Evolutionary conservation across 2,113 vertebrate genomes (phyloP).

Genomic region (Anhinga anhinga): DNA sequence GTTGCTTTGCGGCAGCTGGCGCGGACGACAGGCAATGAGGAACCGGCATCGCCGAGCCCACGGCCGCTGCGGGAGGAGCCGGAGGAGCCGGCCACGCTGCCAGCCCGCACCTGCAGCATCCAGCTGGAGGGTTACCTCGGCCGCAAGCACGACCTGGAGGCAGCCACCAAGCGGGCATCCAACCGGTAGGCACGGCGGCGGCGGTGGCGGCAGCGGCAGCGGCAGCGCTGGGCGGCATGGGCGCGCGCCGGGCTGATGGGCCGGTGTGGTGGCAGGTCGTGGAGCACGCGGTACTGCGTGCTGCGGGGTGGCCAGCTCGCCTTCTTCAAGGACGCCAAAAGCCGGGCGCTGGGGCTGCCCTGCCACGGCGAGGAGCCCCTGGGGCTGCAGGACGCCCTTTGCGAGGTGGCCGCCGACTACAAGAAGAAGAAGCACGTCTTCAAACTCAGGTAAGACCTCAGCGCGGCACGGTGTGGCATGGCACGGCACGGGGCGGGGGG

Average conservation of each 20-base stretch:
- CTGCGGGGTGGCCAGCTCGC: slow-evolving; percentile 85
- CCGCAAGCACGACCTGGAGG: slow-evolving; percentile 91
- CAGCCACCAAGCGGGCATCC: slow-evolving; percentile 87
- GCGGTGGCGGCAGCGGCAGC: accelerated
- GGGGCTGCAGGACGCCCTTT: slow-evolving; percentile 79
- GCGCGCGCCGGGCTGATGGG: slow-evolving; percentile 10
- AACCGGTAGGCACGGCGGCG: slow-evolving; percentile 78
- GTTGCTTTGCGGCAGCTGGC: slow-evolving; percentile 14
- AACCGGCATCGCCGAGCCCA: neutral
- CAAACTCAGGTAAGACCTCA: slow-evolving; percentile 83
- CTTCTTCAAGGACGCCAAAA: slow-evolving; percentile 92
- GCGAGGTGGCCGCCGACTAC: slow-evolving; percentile 87
- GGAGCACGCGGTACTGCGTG: slow-evolving; percentile 93
- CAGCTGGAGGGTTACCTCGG: slow-evolving; percentile 87
- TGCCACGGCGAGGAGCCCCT: slow-evolving; percentile 91
- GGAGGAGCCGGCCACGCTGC: slow-evolving; percentile 72
- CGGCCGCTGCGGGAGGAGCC: slow-evolving; percentile 44
- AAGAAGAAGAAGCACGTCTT: slow-evolving; percentile 97
- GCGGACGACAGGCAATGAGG: neutral
- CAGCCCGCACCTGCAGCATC: slow-evolving; percentile 61
- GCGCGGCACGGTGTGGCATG: accelerated
- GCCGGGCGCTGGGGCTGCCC: slow-evolving; percentile 80
- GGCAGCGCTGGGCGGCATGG: slow-evolving; percentile 41
- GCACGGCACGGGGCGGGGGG: accelerated
- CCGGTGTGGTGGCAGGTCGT: slow-evolving; percentile 78